A percentile compares a stretch with the other conserved stretches of the same genome.
phyloP scores from a whole-genome alignment of 2,113 vertebrate species.

The Orcinus orca region DNA sequence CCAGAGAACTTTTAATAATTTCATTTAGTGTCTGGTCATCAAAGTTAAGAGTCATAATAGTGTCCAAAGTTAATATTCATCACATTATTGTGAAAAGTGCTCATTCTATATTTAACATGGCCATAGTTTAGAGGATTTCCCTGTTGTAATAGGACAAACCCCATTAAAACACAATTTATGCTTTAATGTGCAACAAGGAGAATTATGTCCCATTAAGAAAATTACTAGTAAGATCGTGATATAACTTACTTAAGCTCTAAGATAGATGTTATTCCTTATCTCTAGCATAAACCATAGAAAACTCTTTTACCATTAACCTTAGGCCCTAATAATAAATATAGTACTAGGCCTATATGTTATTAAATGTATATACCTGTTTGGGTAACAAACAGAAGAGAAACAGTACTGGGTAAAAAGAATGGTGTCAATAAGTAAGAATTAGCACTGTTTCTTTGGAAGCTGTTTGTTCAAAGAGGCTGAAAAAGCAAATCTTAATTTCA shows the following conservation, averaged over 20 bases:
- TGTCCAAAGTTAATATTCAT: neutral
- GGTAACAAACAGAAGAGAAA: neutral
- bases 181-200: neutral
- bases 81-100: neutral
- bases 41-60: no score
- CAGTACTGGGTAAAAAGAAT: neutral
- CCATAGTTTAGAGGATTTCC: neutral
- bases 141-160: neutral
- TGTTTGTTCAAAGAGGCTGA: neutral
- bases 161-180: neutral
- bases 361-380: neutral
- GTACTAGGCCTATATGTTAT: neutral
- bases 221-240: neutral
- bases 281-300: neutral
- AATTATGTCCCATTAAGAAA: neutral
- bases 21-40: neutral
- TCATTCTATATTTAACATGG: neutral
- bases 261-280: neutral
- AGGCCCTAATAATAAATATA: neutral
- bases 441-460: neutral
- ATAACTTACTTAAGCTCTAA: neutral
- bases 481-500: neutral
- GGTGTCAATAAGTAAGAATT: neutral
- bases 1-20: neutral
- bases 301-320: neutral